Evolutionary conservation across 2,113 vertebrate genomes (phyloP), one percentile per base, ranked within the genome.

Genomic region (Odontophorus gujanensis): DNA sequence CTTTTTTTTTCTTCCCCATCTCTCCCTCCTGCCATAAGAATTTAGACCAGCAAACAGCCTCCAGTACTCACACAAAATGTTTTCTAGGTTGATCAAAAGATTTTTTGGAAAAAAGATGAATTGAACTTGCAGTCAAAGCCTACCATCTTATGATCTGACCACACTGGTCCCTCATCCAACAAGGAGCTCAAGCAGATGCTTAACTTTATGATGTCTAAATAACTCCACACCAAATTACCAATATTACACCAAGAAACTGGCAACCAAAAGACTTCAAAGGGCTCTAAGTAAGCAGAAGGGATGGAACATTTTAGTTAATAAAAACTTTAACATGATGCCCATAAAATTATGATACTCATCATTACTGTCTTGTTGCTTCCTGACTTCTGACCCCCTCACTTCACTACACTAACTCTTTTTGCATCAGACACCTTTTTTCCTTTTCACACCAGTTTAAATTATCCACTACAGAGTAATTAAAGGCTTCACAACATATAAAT

Each of bases 381-480:
- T 75, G 79, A 90, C 32, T 73, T 85, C 80, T 80, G 65, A 92
- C 48, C 10, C 4, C 4, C 1, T 2, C 22, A 25, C 65, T 32
- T 92, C 53, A 79, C 69, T 51, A 75, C 40, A 76, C 36, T 36
- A 75, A 43, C 21, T 67, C 74, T 71, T 74, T 57, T 57, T 62
- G n/a, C 38, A 72, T 51, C 85, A 85, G 55, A 6, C 11, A 14
- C 43, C 20, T 76, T 82, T 40, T 73, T 69, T 26, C 55, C 26
- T 87, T 93, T 90, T 85, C 62, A 79, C 11, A 34, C 34, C 40
- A 22, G 6, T 79, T 94, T 78, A 69, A 87, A 87, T 57, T 95
- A 81, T 15, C 34, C 81, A 80, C 67, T 85, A 50, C 3, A 79
- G 59, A 92, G 47, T 58, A 93, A 95, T 77, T 62, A 90, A 90